These are phyloP conservation scores for Xerus rutilus DNA, from an alignment of 2,797 vertebrate genomes.

Conservation along the genomic window DNA sequence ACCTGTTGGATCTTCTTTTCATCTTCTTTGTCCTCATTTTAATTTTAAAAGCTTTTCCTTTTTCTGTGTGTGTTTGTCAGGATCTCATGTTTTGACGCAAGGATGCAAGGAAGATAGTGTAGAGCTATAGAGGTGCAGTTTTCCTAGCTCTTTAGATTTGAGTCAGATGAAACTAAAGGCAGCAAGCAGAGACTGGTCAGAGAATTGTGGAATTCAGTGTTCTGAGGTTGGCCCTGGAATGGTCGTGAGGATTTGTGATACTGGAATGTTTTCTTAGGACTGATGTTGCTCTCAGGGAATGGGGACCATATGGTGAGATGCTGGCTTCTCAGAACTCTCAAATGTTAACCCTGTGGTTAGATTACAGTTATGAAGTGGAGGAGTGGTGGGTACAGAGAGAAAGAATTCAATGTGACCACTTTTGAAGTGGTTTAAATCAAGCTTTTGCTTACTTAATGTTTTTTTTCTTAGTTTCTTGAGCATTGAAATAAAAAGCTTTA, in stretches of 20 bases:
- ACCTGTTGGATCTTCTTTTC: neutral
- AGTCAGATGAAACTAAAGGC: neutral
- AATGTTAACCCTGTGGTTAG: neutral
- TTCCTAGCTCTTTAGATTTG: neutral
- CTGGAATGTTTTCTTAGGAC: slow-evolving; percentile 18
- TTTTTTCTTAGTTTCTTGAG: slow-evolving; percentile 40
- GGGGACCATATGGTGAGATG: neutral
- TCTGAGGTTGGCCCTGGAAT: neutral
- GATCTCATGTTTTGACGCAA: neutral
- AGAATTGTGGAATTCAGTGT: neutral
- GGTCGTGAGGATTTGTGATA: neutral
- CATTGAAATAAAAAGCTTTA: slow-evolving; percentile 27
- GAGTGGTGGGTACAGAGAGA: neutral
- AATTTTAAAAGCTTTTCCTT: slow-evolving; percentile 1
- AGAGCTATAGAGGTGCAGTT: neutral
- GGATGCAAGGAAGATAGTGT: neutral
- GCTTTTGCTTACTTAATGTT: slow-evolving; percentile 24
- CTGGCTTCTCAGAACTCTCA: neutral
- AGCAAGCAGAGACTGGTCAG: neutral
- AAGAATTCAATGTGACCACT: neutral
- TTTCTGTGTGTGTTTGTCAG: neutral
- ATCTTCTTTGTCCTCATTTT: slow-evolving; percentile 1
- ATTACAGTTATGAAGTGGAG: neutral
- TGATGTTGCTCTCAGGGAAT: neutral
- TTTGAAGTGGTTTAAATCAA: slow-evolving; percentile 38